Percentiles rank a stretch among this genome's conserved stretches.
phyloP scores from a whole-genome alignment of 2,888 invertebrate genomes.

The Trachelus iudaicus region DNA sequence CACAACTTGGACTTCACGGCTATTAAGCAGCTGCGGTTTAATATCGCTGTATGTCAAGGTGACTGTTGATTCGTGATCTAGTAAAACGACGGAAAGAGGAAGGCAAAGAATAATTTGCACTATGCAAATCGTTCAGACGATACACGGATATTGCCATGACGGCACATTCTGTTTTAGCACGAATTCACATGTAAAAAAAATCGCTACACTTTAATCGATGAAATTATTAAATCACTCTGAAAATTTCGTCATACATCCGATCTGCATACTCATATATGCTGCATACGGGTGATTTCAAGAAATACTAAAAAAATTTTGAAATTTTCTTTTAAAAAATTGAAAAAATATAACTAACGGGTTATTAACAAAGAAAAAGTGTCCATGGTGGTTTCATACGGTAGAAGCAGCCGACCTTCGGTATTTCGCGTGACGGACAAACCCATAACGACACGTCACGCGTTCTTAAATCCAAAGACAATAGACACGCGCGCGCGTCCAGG shows the following conservation, averaged over 20 bases:
- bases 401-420: background rate
- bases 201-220: background rate
- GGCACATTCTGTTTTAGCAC: background rate
- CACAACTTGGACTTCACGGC: background rate
- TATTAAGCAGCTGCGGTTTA: background rate
- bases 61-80: background rate
- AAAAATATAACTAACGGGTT: slow-evolving; percentile 24
- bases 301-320: background rate
- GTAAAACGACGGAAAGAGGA: background rate
- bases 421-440: background rate
- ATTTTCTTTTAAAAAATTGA: background rate
- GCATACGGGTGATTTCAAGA: background rate
- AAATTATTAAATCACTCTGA: background rate
- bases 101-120: background rate
- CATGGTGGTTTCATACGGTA: background rate
- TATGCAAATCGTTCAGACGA: background rate
- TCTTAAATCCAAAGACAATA: background rate
- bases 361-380: slow-evolving; percentile 36
- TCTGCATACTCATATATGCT: background rate
- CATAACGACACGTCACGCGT: slow-evolving; percentile 2
- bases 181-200: background rate
- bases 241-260: background rate
- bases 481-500: background rate
- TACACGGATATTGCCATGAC: background rate
- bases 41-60: slow-evolving; percentile 3